Evolutionary conservation across 2,113 vertebrate species (phyloP).

Genomic region (Orycteropus afer): DNA sequence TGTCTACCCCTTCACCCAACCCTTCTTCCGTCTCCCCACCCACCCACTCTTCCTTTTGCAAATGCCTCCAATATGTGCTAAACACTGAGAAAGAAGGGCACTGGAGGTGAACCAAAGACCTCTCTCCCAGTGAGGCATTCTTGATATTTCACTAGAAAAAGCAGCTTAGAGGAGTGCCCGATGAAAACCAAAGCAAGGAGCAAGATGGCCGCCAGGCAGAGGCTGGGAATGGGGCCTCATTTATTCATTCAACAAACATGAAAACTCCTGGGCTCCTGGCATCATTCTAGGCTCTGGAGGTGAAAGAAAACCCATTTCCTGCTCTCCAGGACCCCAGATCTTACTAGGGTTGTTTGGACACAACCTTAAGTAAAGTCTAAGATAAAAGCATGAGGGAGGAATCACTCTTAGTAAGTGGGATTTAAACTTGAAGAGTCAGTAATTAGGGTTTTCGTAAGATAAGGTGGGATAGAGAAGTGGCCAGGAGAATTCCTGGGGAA

Average conservation of each 20-base stretch:
- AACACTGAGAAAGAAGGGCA: background rate
- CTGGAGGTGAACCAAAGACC: background rate
- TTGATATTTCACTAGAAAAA: background rate
- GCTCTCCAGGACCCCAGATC: background rate
- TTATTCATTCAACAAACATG: slow-evolving; percentile 3
- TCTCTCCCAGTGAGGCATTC: background rate
- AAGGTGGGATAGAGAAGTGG: background rate
- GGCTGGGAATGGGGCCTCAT: background rate
- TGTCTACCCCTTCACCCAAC: background rate
- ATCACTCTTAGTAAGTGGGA: background rate
- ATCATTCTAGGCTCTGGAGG: background rate
- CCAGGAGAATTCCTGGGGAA: background rate
- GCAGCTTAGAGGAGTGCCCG: background rate
- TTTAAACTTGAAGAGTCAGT: background rate
- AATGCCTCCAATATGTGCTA: background rate
- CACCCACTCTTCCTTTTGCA: background rate
- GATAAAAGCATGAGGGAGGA: background rate
- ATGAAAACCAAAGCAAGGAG: background rate
- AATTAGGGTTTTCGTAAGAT: background rate
- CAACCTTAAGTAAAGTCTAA: background rate
- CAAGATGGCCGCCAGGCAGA: background rate
- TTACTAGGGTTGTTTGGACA: background rate
- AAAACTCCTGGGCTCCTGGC: background rate
- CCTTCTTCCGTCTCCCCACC: background rate
- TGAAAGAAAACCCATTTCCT: background rate